Conservation (phyloP, 2,888 invertebrate species). For the Cremastobaeus sp. region DNA sequence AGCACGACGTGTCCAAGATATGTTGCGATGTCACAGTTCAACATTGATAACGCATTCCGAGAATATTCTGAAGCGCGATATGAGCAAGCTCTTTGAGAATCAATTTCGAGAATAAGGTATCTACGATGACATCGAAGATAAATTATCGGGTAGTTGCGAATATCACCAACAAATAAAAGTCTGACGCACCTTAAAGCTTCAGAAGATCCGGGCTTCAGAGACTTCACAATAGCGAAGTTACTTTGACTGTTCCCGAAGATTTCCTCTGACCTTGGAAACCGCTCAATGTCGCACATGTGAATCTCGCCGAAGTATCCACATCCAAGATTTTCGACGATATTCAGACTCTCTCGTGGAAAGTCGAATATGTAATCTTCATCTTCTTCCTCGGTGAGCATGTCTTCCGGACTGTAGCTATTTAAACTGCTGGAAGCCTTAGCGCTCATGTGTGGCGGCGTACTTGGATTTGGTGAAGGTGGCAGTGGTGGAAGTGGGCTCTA, state of each 20-base stretch:
- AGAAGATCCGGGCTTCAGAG: slow-evolving; percentile 82
- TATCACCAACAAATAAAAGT: not conserved
- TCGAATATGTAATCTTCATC: slow-evolving; percentile 79
- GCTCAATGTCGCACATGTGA: slow-evolving; percentile 83
- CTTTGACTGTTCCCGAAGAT: slow-evolving; percentile 71
- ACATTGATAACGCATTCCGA: slow-evolving; percentile 45
- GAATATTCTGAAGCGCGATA: slow-evolving; percentile 9
- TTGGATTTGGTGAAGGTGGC: slow-evolving; percentile 77
- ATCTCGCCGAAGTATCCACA: slow-evolving; percentile 88
- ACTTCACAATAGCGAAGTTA: slow-evolving; percentile 86
- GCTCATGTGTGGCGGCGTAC: slow-evolving; percentile 77
- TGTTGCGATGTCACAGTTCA: slow-evolving; percentile 35
- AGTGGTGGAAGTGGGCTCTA: slow-evolving; percentile 76
- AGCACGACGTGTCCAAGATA: slow-evolving; percentile 43
- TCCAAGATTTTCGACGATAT: slow-evolving; percentile 87
- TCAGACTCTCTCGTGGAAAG: slow-evolving; percentile 86
- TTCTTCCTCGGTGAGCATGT: slow-evolving; percentile 80
- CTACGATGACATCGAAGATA: not conserved
- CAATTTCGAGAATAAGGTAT: not conserved
- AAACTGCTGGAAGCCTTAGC: slow-evolving; percentile 77
- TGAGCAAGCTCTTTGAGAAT: not conserved
- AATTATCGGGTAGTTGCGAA: not conserved
- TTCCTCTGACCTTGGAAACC: slow-evolving; percentile 75
- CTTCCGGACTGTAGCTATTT: slow-evolving; percentile 78
- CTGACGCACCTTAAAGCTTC: slow-evolving; percentile 79